Base-by-base conservation (phyloP, 2,797 vertebrate genomes). In the Todus mexicanus region DNA sequence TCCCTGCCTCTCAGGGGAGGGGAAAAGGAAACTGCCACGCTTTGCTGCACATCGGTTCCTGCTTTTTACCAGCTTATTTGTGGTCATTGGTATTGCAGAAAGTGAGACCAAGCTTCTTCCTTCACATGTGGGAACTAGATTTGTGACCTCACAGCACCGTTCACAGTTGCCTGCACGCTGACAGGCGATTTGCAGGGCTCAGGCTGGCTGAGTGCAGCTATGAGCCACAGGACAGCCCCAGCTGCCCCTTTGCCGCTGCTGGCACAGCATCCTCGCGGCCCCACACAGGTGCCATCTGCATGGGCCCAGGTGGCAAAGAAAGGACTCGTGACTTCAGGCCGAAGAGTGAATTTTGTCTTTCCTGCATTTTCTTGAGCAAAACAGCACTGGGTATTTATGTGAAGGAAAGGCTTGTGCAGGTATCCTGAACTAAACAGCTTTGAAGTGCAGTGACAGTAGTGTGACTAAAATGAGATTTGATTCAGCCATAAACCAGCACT, bases 251-350 rank as follows among this genome's bases (percentile, higher is more conserved):
- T 57, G 43, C 60, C 2, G 1, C 59, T 27, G n/a, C 48, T 43
- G 15, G 43, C 23, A 1, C 1, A 1, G 17, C 50, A 75, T 48
- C 50, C 23, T 47, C 2, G 0, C 2, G 2, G 56, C n/a, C n/a
- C n/a, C n/a, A n/a, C n/a, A n/a, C n/a, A 11, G 10, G 10, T 56
- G 85, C 85, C 6, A 0, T 68, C 57, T 78, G 17, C 0, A 0
- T 51, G 31, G 38, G 42, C 4, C 6, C 47, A 40, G 43, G 21
- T 5, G 13, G 43, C 47, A 47, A 91, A 71, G 21, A 31, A 50
- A 79, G 43, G 26, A 42, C 19, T 78, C 15, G 43, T 15, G 40
- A 40, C 17, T 80, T 15, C 29, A 37, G 20, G 8, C 26, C 70
- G 40, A 86, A 66, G 59, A 70, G 25, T 29, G 7, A 54, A 73